Conservation (phyloP, 2,113 vertebrate genomes). For the Gadus macrocephalus region DNA sequence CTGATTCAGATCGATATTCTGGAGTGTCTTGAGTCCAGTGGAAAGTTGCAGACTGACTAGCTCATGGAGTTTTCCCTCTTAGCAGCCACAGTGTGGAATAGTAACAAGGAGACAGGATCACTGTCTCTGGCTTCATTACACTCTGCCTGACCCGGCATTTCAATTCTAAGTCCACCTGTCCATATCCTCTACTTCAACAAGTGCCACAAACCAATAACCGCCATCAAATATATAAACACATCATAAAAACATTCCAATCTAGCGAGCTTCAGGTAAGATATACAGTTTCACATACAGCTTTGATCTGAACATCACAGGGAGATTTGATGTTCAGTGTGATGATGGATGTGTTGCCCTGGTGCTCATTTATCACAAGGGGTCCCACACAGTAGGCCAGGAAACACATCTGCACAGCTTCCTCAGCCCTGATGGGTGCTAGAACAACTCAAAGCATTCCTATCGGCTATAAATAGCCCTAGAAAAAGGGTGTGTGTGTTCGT, state of each 20-base stretch:
- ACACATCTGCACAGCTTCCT: conserved; percentile 42
- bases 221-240: too few species aligned
- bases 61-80: conserved; percentile 54
- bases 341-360: neutral
- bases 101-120: conserved; percentile 48
- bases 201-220: too few species aligned
- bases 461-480: conserved; percentile 62
- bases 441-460: conserved; percentile 60
- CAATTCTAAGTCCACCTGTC: too few species aligned
- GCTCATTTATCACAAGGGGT: conserved; percentile 39
- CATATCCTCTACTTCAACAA: too few species aligned
- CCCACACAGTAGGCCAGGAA: conserved; percentile 29
- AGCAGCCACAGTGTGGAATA: conserved; percentile 20
- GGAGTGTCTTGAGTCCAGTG: conserved; percentile 38
- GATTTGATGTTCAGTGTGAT: neutral
- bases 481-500: conserved; percentile 59
- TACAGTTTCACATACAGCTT: neutral
- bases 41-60: conserved; percentile 44
- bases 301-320: neutral
- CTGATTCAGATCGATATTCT: conserved; percentile 53
- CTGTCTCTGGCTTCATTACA: neutral
- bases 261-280: neutral
- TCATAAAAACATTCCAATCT: neutral
- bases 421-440: conserved; percentile 37
- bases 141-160: conserved; percentile 7